Evolutionary conservation across 1,140 invertebrate species (phyloP), one percentile per base, ranked within the genome.

Genomic region (Aphelenchoides fujianensis): DNA sequence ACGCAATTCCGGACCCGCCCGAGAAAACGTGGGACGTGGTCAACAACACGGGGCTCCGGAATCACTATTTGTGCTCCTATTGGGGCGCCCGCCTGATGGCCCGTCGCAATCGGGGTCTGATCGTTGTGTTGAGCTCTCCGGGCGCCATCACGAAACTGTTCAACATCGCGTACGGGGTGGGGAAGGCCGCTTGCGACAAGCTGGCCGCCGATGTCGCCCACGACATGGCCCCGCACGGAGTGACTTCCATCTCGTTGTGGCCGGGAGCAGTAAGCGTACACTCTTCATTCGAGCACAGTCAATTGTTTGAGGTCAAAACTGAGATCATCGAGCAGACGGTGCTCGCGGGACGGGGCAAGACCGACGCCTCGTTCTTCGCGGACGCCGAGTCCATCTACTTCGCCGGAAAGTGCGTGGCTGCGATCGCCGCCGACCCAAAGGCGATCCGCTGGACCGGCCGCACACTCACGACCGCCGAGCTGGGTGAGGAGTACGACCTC

Each of bases 161-260:
- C 61, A 85, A 85, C 72, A 77, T 82, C 3, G 37, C 85, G 1
- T 86, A 86, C 74, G 86, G 86, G 5, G 68, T 86, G 35, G 86
- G 86, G 3, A 86, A 86, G 76, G 82, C 81, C 68, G 86, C 84
- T 77, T 77, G 75, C 63, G 86, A 86, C 66, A 69, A 85, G 55
- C 85, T 86, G 85, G 84, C 85, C 9, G 83, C 75, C 27, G 86
- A 86, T 69, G 85, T 83, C 73, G 85, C 79, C 9, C 12, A 77
- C 31, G 86, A 86, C 41, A 70, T 86, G 16, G 75, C 71, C 36
- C 80, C 84, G 68, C 77, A 82, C 62, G 81, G 81, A 36, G 81
- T 86, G 23, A 77, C 84, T 9, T 83, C 72, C 59, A 69, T 86
- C 31, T 85, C 82, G 70, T 62, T 86, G 2, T 86, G 85, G 82